Evolutionary conservation across 2,888 invertebrate genomes (phyloP), one percentile per base, ranked within the genome.

Genomic region (Andrena praecox): DNA sequence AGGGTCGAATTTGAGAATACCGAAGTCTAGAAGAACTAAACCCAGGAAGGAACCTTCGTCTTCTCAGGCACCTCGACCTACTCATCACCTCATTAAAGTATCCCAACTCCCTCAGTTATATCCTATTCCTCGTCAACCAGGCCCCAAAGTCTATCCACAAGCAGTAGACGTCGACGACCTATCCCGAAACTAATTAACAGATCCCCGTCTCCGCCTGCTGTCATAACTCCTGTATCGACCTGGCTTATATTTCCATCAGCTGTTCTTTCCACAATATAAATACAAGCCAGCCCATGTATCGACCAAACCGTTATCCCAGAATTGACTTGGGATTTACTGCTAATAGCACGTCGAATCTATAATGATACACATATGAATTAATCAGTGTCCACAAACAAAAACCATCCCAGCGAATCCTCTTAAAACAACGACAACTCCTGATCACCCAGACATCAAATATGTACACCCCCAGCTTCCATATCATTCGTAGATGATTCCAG

Each of bases 161-260:
- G 27, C 24, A n/a, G 5, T 8, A 29, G 20, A 31, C 16, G 56
- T 67, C 67, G 48, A 24, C 31, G 59, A 59, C n/a, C 62, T 16
- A 74, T 81, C 54, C 52, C 27, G 24, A 27, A 12, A 63, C 63
- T 84, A 84, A 85, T 85, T 84, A 85, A 85, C 84, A 77, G 80
- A 71, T 78, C 63, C 64, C 73, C 60, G 68, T 62, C 68, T 69
- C 27, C 29, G 59, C 8, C 29, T 50, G 31, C 31, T 72, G 71
- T 78, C 71, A 67, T 71, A 81, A 81, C 80, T 77, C 69, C 24
- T 66, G 78, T 77, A 78, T 81, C 84, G 77, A 80, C 73, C 42
- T 78, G 70, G 72, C 29, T 76, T 31, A 16, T n/a, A 62, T 69
- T 75, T 75, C 62, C 69, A 20, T 70, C 35, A 31, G 33, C 2